Base-by-base conservation (phyloP, 2,888 invertebrate species). In the Embidobia sp. region DNA sequence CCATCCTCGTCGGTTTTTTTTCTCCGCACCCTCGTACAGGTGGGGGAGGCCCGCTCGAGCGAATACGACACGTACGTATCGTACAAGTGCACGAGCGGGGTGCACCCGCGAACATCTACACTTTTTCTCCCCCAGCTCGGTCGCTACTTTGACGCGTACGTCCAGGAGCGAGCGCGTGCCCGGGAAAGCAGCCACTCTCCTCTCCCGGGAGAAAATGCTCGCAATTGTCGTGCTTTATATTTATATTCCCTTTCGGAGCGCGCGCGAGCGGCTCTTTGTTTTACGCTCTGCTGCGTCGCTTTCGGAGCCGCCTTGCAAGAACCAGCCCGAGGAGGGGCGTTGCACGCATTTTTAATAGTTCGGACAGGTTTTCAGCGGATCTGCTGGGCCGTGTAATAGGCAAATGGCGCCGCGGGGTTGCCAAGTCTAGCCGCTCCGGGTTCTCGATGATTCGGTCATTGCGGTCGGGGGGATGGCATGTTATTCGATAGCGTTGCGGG, bases 61-160 rank as follows among this genome's bases (percentile, higher is more conserved):
- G 85, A 86, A 85, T 85, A 84, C 85, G 84, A 84, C 84, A 84
- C 84, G 86, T 85, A 84, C 83, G 81, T 83, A 85, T 85, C 83
- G 83, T 84, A 86, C 85, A 86, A 87, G 85, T 85, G 85, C 85
- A 82, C 83, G 81, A 61, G 80, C 77, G n/a, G n/a, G n/a, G n/a
- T 77, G 80, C 35, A 53, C 40, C 49, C 59, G 66, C 44, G 72
- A 64, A 49, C 37, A 49, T 72, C 55, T 61, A 64, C 44, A 33
- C 57, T 46, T 48, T 46, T 15, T 31, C 31, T 19, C 18, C 37
- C 49, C 7, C 8, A 16, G 7, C 69, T 51, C 51, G 42, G 31
- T 51, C 46, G 53, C 49, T 40, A 51, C 64, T 64, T 51, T 51
- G 37, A 35, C 59, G 33, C 40, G 61, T 35, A 42, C 44, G 29